A percentile compares a stretch with the other conserved stretches of the same genome.
Conservation (phyloP, 2,888 invertebrate species). For the Cephus rjabovi region DNA sequence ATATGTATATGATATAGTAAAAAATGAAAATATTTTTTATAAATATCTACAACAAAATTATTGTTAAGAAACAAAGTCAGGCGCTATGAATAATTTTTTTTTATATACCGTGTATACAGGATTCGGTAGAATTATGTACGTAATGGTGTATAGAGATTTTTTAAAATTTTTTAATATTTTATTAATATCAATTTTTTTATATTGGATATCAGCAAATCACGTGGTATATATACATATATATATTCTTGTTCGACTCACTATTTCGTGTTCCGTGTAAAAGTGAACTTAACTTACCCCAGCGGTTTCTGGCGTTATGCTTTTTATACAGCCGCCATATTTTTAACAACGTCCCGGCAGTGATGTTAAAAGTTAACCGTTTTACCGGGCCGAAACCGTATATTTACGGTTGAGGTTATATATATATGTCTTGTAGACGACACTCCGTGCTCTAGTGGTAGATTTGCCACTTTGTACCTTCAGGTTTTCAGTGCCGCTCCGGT, state of each 20-base stretch:
- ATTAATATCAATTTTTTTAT: too few species aligned
- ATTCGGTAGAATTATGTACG: too few species aligned
- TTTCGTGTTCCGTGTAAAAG: not conserved
- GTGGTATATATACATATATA: too few species aligned
- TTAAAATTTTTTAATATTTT: too few species aligned
- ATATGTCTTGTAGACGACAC: conserved; percentile 1
- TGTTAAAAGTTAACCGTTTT: conserved; percentile 47
- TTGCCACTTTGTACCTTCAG: conserved; percentile 45
- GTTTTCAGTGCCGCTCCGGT: conserved; percentile 20
- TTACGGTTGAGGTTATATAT: conserved; percentile 44
- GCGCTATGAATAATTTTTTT: too few species aligned
- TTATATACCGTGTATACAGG: too few species aligned
- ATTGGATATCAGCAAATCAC: too few species aligned
- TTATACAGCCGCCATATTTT: conserved; percentile 24
- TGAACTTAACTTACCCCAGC: not conserved
- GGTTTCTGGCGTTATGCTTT: conserved; percentile 17
- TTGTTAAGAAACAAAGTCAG: not conserved
- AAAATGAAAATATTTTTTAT: too few species aligned
- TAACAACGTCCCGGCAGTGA: conserved; percentile 24
- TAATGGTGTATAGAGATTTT: too few species aligned
- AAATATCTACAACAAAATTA: not conserved
- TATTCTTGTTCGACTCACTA: not conserved
- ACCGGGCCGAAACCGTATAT: conserved; percentile 34
- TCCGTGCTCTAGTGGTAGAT: conserved; percentile 23
- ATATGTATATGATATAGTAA: too few species aligned